Conservation (phyloP, 1,140 invertebrate species). For the Meloidogyne exigua region DNA sequence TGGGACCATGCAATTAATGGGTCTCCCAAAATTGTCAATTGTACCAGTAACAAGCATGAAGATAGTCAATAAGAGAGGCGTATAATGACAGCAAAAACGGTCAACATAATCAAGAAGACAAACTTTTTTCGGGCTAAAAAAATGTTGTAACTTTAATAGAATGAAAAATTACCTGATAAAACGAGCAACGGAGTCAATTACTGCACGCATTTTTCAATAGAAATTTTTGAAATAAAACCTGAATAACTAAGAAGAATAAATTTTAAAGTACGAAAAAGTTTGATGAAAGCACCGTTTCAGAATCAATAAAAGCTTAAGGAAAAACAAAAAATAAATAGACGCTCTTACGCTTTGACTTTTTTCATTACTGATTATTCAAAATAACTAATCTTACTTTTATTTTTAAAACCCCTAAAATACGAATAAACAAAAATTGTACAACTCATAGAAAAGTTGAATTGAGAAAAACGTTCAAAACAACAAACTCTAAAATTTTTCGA, state of each 20-base stretch:
- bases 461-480: background rate
- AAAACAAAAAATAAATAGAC: too few relatives aligned
- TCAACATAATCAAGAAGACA: constrained; percentile 20
- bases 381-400: too few relatives aligned
- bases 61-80: constrained; percentile 16
- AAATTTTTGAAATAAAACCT: background rate
- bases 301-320: too few relatives aligned
- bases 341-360: too few relatives aligned
- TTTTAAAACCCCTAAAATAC: too few relatives aligned
- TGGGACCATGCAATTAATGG: constrained; percentile 20
- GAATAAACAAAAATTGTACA: background rate
- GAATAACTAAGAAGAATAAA: background rate
- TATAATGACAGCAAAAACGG: constrained; percentile 17
- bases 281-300: too few relatives aligned
- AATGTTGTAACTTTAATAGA: too few relatives aligned
- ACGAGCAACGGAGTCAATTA: background rate
- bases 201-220: background rate
- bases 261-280: too few relatives aligned
- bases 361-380: too few relatives aligned
- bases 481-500: background rate
- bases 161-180: background rate
- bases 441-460: background rate
- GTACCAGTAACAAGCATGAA: constrained; percentile 29
- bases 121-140: constrained; percentile 7
- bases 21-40: constrained; percentile 18